A percentile compares a stretch with the other conserved stretches of the same genome.
These are phyloP conservation scores for Hirtodrosophila alboralis DNA, from an alignment of 2,888 invertebrate genomes.

Conservation along the genomic window DNA sequence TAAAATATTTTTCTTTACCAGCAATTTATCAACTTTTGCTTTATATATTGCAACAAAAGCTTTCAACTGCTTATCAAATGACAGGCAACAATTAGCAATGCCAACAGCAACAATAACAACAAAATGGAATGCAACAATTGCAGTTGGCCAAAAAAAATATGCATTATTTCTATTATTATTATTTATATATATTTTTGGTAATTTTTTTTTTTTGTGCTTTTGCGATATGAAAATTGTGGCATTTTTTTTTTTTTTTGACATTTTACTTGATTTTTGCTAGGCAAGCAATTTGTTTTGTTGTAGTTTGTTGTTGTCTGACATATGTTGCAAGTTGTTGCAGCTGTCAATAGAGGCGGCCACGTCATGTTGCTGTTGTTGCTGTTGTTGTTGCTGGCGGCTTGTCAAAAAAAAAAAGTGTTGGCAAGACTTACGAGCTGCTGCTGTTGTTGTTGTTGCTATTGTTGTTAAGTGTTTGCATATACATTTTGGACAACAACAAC, in stretches of 20 bases:
- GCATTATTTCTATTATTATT: slow-evolving; percentile 41
- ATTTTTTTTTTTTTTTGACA: slow-evolving; percentile 71
- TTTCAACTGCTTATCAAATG: slow-evolving; percentile 59
- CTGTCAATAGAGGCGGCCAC: slow-evolving; percentile 74
- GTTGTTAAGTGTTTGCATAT: slow-evolving; percentile 71
- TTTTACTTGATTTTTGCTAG: slow-evolving; percentile 67
- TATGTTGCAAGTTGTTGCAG: slow-evolving; percentile 76
- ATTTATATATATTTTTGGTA: slow-evolving; percentile 13
- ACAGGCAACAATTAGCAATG: slow-evolving; percentile 58
- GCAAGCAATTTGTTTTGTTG: slow-evolving; percentile 61
- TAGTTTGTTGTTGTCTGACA: slow-evolving; percentile 51
- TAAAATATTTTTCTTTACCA: too few species aligned
- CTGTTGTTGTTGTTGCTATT: too few species aligned
- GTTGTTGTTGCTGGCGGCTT: slow-evolving; percentile 42
- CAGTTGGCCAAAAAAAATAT: slow-evolving; percentile 28
- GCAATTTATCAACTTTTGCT: slow-evolving; percentile 31
- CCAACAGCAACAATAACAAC: slow-evolving; percentile 29
- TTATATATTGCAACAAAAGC: too few species aligned
- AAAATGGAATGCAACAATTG: slow-evolving; percentile 27
- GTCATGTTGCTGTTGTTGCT: slow-evolving; percentile 46
- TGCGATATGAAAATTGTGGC: slow-evolving; percentile 50
- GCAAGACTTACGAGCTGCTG: slow-evolving; percentile 60
- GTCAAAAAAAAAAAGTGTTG: slow-evolving; percentile 67
- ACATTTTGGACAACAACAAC: slow-evolving; percentile 45
- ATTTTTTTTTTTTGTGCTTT: slow-evolving; percentile 2